phyloP scores from a whole-genome alignment of 2,113 vertebrate species.

The Microtus pennsylvanicus region DNA sequence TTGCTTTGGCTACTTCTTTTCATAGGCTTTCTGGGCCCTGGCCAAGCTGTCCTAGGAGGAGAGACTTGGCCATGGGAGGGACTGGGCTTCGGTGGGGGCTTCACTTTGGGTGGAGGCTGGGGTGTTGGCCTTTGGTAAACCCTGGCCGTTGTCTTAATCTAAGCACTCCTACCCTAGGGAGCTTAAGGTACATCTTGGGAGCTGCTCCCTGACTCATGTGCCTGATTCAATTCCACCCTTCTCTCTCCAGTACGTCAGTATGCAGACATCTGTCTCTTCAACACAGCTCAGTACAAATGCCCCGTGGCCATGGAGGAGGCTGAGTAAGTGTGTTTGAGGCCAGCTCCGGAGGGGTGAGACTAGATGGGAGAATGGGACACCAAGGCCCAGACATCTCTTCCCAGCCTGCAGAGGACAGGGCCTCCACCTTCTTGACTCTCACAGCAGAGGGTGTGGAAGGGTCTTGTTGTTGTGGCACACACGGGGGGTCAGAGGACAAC shows the following conservation, averaged over 20 bases:
- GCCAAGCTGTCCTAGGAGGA: background rate
- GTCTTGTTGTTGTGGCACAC: background rate
- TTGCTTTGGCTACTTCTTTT: background rate
- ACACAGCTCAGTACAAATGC: slow-evolving; percentile 99
- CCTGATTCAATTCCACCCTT: background rate
- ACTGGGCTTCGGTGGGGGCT: background rate
- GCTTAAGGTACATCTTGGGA: background rate
- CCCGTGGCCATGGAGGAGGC: slow-evolving; percentile 96
- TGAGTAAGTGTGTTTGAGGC: slow-evolving; percentile 89
- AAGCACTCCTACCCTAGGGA: background rate
- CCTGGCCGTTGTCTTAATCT: background rate
- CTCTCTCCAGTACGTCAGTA: slow-evolving; percentile 93
- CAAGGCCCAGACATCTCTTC: background rate
- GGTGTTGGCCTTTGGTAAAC: background rate
- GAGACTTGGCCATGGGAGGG: background rate
- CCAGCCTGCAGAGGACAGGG: background rate
- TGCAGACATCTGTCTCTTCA: slow-evolving; percentile 98
- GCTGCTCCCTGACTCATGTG: background rate
- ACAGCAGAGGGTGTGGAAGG: background rate
- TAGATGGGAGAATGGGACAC: background rate
- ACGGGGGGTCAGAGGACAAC: background rate
- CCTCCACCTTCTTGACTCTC: background rate
- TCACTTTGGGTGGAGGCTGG: background rate
- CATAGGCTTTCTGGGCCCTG: background rate
- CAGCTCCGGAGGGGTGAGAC: background rate